Base-by-base conservation (phyloP, 2,113 vertebrate genomes). In the Thunnus thynnus region DNA sequence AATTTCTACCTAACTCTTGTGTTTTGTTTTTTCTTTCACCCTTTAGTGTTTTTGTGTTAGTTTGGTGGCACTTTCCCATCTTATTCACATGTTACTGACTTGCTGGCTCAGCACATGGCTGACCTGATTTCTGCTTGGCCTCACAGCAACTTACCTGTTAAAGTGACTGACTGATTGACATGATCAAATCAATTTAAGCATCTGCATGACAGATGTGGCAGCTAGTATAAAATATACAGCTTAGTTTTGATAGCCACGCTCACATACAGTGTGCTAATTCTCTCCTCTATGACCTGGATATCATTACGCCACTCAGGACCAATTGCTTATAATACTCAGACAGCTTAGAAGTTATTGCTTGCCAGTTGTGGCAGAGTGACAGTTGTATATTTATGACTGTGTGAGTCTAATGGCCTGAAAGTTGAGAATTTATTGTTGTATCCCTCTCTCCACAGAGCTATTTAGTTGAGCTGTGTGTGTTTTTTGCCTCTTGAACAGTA, bases 271-370 rank as follows among this genome's bases (percentile, higher is more conserved):
- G 9, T 72, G 58, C 63, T 72, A 77, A 78, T 78, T 32, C 14
- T 14, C 85, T 56, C 25, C 1, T 62, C n/a, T 64, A 25, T 76
- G 70, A 78, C 77, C 66, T 74, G 73, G 13, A 25, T 68, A 70
- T 83, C 12, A 64, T 76, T 41, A 73, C 70, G 78, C 48, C 56
- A 36, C 71, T 86, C 18, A 2, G 60, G 47, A 77, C 71, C 69
- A 66, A 81, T 76, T 58, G 63, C 30, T 71, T 58, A 20, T 68
- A 69, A 77, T 69, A 66, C 58, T 63, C 54, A 50, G 60, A 67
- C 48, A 61, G 63, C 67, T 86, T 82, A 80, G 80, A 84, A 78
- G 74, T 82, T 79, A 90, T 85, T 74, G 75, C 80, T 85, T 50
- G 63, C 58, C 13, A 46, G 25, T 30, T 68, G 20, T 76, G 25